Conservation (phyloP, 2,888 invertebrate species). For the Cheilosia scutellata region DNA sequence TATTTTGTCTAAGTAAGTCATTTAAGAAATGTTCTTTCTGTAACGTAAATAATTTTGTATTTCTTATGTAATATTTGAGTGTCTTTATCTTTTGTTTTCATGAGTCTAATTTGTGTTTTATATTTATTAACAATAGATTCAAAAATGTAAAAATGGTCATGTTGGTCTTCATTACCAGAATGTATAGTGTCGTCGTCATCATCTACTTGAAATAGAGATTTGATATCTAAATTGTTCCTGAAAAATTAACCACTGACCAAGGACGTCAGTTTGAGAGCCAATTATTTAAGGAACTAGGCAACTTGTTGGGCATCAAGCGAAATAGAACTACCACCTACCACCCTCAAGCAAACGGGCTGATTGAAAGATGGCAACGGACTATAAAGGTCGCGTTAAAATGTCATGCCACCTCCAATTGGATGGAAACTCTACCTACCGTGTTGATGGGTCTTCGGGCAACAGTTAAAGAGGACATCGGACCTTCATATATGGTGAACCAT, state of each 20-base stretch:
- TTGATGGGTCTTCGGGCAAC: not conserved
- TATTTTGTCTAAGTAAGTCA: constrained; percentile 14
- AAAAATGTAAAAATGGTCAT: constrained; percentile 18
- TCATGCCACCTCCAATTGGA: not conserved
- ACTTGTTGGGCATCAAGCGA: not conserved
- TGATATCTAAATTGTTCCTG: too few relatives aligned
- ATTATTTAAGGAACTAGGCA: not conserved
- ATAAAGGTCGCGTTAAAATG: not conserved
- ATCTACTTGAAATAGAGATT: not conserved
- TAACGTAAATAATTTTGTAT: constrained; percentile 13
- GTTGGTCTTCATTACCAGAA: constrained; percentile 5
- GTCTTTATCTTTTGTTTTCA: constrained; percentile 3
- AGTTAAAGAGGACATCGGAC: not conserved
- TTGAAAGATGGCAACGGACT: not conserved
- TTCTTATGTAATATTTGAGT: constrained; percentile 1
- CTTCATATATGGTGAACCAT: not conserved
- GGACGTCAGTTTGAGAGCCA: not conserved
- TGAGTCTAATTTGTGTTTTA: constrained; percentile 13
- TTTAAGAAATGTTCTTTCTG: constrained; percentile 22
- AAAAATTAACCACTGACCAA: not conserved
- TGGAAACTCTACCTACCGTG: constrained; percentile 1
- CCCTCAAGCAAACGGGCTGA: not conserved
- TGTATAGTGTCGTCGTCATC: not conserved
- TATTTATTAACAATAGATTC: constrained; percentile 24
- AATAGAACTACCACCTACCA: constrained; percentile 10